Evolutionary conservation across 2,113 vertebrate genomes (phyloP), one percentile per base, ranked within the genome.

Genomic region (Megatriorchis doriae): DNA sequence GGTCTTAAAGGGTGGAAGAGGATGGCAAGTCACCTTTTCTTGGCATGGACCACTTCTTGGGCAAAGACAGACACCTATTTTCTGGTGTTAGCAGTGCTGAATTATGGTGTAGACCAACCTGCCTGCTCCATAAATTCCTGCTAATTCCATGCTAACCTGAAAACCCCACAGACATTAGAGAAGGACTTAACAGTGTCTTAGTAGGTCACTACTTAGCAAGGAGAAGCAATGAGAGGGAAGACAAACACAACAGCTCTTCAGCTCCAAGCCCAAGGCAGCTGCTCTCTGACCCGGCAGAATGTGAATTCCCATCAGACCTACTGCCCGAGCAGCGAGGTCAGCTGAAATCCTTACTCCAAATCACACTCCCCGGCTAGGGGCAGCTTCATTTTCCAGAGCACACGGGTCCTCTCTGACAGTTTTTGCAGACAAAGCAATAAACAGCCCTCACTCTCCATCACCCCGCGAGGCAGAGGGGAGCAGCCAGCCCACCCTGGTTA

Each of bases 371-470:
- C 6, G 0, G 11, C 38, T 17, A 6, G 19, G 15, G 38, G 19
- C 58, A 52, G 42, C 43, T 45, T 16, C 23, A 3, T 29, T 20
- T 4, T 15, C 63, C 63, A 20, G 38, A 45, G 50, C 9, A 21
- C 23, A 1, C 7, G 1, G 34, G 7, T 77, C 40, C 63, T 40
- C 55, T 53, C 63, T 3, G 32, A 10, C 7, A 16, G 17, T 3
- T 71, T 71, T 15, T 23, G 32, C 81, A 63, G 78, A 20, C 0
- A 5, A 58, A 77, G 72, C 62, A 50, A 48, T 12, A 16, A 42
- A 15, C 2, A n/a, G 23, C n/a, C n/a, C 52, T 25, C 23, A 0
- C 29, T 2, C 61, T 16, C 61, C n/a, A 5, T 48, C n/a, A 4
- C 23, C 23, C 16, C 3, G 1, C 2, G 2, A 23, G 43, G 59